Evolutionary conservation across 2,113 vertebrate species (phyloP).

Genomic region (Eretmochelys imbricata): DNA sequence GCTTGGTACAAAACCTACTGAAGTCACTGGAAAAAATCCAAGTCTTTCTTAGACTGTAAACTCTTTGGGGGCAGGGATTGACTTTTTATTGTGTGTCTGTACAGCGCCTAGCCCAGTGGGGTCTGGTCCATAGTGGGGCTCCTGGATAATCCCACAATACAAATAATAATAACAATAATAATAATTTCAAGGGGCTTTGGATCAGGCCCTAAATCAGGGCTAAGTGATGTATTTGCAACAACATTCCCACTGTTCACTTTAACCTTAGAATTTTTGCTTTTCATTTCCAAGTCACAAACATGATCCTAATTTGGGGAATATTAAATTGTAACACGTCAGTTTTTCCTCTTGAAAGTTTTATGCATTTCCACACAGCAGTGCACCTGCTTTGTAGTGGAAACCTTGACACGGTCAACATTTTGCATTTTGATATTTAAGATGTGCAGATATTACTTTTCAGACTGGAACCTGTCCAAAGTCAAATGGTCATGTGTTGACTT

Average conservation of each 20-base stretch:
- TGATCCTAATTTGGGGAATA: neutral
- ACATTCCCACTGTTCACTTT: neutral
- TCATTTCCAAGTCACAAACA: neutral
- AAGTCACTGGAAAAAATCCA: neutral
- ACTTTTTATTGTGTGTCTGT: neutral
- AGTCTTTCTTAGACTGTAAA: neutral
- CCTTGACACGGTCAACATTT: neutral
- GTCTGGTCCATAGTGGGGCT: neutral
- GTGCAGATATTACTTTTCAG: neutral
- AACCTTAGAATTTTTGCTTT: neutral
- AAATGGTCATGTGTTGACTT: neutral
- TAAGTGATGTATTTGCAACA: neutral
- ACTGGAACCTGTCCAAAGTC: neutral
- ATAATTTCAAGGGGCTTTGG: neutral
- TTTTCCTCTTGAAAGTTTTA: neutral
- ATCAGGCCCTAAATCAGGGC: neutral
- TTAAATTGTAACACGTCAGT: neutral
- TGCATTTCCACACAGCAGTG: neutral
- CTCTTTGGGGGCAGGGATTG: neutral
- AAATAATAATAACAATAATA: neutral
- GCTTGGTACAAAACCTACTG: neutral
- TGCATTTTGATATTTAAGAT: neutral
- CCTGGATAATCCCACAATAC: neutral
- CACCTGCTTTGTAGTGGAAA: neutral
- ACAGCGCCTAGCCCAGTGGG: neutral